Percentiles rank a stretch among this genome's conserved stretches.
Conservation (phyloP, 2,113 vertebrate species). For the Circaetus gallicus region DNA sequence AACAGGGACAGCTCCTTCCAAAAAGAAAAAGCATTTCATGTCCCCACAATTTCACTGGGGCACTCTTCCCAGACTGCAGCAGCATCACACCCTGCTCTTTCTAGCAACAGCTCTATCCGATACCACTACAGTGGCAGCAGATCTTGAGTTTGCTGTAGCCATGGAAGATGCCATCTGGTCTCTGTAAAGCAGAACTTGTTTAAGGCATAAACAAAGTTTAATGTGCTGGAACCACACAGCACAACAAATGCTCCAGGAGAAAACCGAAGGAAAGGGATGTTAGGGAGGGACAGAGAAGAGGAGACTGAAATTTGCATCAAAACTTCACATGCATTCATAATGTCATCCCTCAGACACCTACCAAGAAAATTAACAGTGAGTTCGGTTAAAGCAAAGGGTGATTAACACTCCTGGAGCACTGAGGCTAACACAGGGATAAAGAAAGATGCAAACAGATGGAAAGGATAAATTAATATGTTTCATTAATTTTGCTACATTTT, state of each 20-base stretch:
- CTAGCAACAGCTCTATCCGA: neutral
- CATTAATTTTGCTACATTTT: constrained; percentile 36
- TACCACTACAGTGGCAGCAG: neutral
- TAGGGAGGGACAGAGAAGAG: neutral
- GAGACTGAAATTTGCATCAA: neutral
- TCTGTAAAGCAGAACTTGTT: neutral
- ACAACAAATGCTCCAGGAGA: neutral
- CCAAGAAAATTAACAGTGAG: neutral
- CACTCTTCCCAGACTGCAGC: neutral
- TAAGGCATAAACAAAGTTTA: neutral
- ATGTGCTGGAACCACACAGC: neutral
- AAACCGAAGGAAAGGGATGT: neutral
- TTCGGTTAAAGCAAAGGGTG: neutral
- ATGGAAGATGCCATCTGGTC: neutral
- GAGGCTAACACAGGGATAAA: constrained; percentile 24
- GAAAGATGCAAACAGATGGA: constrained; percentile 21
- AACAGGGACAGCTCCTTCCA: neutral
- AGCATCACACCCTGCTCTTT: neutral
- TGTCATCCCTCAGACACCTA: neutral
- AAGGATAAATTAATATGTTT: constrained; percentile 34
- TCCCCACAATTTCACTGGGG: neutral
- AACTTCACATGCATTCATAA: neutral
- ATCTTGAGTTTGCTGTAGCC: neutral
- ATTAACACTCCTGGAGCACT: constrained; percentile 13
- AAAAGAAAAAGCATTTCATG: neutral